Percentiles rank a stretch among this genome's conserved stretches.
Evolutionary conservation across 1,140 invertebrate genomes (phyloP).

Genomic region (Carposina sasakii): DNA sequence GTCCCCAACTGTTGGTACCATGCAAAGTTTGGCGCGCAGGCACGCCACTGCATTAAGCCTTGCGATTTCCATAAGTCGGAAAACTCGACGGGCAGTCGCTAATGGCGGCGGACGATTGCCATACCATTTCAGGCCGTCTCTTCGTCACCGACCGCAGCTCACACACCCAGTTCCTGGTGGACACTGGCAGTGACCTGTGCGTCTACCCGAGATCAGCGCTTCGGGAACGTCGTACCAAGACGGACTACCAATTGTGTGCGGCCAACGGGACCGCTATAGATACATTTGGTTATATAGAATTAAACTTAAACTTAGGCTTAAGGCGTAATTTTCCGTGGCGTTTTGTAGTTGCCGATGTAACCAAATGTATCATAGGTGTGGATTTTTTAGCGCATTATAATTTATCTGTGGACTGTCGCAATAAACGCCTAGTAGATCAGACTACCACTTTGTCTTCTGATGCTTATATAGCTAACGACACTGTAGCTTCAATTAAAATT

Average conservation of each 20-base stretch:
- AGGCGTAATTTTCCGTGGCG: neutral
- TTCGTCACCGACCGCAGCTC: neutral
- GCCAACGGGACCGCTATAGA: neutral
- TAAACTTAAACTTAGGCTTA: neutral
- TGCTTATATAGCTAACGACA: conserved; percentile 43
- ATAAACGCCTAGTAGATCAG: neutral
- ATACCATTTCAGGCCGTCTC: neutral
- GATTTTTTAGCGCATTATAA: neutral
- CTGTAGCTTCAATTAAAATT: too few relatives aligned
- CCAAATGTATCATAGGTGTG: neutral
- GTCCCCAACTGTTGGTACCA: neutral
- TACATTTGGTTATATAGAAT: neutral
- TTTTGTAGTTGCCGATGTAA: neutral
- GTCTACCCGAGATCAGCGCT: neutral
- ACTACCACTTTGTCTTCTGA: neutral
- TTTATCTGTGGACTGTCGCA: neutral
- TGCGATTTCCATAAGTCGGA: neutral
- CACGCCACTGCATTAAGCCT: neutral
- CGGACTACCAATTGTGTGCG: neutral
- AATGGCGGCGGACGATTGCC: neutral
- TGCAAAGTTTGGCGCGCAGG: neutral
- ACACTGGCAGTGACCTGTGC: neutral
- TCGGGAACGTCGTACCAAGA: neutral
- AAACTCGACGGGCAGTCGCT: neutral
- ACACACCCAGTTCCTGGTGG: neutral